Base-by-base conservation (phyloP, 2,888 invertebrate species). In the Dyspetes luteomarginatus region DNA sequence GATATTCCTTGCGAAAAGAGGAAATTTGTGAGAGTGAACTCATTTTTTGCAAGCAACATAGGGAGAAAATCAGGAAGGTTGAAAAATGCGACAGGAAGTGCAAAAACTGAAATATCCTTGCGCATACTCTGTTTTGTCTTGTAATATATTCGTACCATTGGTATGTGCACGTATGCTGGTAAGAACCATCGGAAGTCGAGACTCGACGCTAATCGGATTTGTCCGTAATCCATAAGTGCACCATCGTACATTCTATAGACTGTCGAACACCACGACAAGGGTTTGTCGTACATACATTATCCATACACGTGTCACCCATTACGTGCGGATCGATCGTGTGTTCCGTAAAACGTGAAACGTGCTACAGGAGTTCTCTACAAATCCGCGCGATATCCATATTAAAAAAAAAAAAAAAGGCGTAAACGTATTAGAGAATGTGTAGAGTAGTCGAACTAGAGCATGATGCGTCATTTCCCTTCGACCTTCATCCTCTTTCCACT, bases 191-290 rank as follows among this genome's bases (percentile, higher is more conserved):
- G 56, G 60, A 72, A 76, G 76, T 62, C 60, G 67, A 60, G 60
- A 62, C 36, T 62, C 62, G 67, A 45, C 72, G 67, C 52, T 72
- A 72, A 76, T 76, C 76, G 76, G 80, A 80, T 80, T 80, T 80
- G n/a, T 55, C 45, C 19, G 52, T 80, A 76, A 80, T 76, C 80
- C 72, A 45, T 50, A 67, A 76, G 76, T 80, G 71, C 80, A 72
- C 55, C 60, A n/a, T n/a, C n/a, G 62, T 76, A 62, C 41, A 62
- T 55, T 48, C 52, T n/a, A 15, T 64, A 52, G 26, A 28, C 45
- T 43, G 3, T 30, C 52, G 30, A 45, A 36, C 64, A 19, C 64
- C n/a, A 30, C 73, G 9, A 30, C 62, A 22, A 28, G 41, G 55
- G 62, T 52, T 48, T 45, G 19, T n/a, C n/a, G n/a, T n/a, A n/a